A percentile compares a stretch with the other conserved stretches of the same genome.
Evolutionary conservation across 2,797 vertebrate species (phyloP).

Genomic region (Amniataba percoides): DNA sequence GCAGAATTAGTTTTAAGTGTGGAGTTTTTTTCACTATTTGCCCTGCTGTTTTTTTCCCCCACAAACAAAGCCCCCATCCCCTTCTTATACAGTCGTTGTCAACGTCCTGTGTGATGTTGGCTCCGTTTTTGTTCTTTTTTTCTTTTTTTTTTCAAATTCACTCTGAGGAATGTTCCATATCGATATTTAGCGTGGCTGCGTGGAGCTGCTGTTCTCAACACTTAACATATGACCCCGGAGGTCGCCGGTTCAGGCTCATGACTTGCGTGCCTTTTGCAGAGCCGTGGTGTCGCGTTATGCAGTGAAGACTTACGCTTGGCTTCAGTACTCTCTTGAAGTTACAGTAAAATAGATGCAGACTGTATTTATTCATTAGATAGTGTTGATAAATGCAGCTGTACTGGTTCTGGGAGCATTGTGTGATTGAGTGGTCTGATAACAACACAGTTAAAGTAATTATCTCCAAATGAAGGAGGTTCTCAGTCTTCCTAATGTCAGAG

Average conservation of each 20-base stretch:
- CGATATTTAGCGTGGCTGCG: conserved; percentile 66
- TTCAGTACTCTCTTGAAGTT: conserved; percentile 1
- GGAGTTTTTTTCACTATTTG: conserved; percentile 19
- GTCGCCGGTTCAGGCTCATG: conserved; percentile 73
- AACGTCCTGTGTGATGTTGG: conserved; percentile 35
- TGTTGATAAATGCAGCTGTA: not conserved
- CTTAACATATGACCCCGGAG: conserved; percentile 74
- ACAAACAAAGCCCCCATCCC: conserved; percentile 39
- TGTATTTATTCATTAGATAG: conserved; percentile 19
- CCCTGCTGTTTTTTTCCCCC: not conserved
- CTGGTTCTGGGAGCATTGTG: conserved; percentile 19
- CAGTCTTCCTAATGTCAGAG: conserved; percentile 16
- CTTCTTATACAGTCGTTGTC: conserved; percentile 41
- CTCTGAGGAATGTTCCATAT: conserved; percentile 69
- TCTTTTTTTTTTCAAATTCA: too few relatives aligned
- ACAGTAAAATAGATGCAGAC: conserved; percentile 14
- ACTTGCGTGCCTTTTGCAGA: conserved; percentile 64
- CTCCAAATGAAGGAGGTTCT: conserved; percentile 39
- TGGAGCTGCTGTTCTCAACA: conserved; percentile 68
- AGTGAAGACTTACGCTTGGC: conserved; percentile 28
- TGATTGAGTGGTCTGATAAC: conserved; percentile 28
- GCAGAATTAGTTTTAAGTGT: conserved; percentile 11
- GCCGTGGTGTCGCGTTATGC: conserved; percentile 36
- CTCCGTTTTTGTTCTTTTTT: too few relatives aligned
- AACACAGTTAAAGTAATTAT: conserved; percentile 27